phyloP scores from a whole-genome alignment of 35 echinoderm and acorn worm genomes.

The Heliocidaris tuberculata region DNA sequence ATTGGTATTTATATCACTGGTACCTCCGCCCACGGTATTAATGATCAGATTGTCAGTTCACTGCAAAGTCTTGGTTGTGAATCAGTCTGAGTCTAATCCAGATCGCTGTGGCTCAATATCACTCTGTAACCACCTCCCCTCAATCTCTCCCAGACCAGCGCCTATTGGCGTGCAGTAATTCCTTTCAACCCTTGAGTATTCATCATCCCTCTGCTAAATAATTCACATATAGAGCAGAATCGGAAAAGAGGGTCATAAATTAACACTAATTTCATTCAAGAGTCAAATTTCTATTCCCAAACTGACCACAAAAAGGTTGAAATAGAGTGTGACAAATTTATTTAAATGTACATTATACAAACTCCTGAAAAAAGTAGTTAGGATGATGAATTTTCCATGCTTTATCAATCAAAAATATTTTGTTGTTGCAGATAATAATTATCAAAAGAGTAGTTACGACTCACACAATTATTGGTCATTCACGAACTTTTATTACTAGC shows the following conservation, averaged over 20 bases:
- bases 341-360: background rate
- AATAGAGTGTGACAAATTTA: background rate
- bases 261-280: background rate
- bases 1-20: no score
- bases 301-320: background rate
- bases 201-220: background rate
- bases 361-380: background rate
- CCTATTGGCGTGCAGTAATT: background rate
- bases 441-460: no score
- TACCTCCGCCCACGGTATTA: no score
- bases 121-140: background rate
- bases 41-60: no score
- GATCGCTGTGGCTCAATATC: no score
- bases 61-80: no score
- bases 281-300: background rate
- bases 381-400: background rate
- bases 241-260: background rate
- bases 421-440: no score
- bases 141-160: background rate
- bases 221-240: background rate
- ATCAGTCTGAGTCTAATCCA: no score
- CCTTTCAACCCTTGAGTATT: background rate
- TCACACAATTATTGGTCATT: no score
- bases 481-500: no score
- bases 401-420: no score